Conservation (phyloP, 2,797 vertebrate genomes). For the Crossoptilon crossoptilon region DNA sequence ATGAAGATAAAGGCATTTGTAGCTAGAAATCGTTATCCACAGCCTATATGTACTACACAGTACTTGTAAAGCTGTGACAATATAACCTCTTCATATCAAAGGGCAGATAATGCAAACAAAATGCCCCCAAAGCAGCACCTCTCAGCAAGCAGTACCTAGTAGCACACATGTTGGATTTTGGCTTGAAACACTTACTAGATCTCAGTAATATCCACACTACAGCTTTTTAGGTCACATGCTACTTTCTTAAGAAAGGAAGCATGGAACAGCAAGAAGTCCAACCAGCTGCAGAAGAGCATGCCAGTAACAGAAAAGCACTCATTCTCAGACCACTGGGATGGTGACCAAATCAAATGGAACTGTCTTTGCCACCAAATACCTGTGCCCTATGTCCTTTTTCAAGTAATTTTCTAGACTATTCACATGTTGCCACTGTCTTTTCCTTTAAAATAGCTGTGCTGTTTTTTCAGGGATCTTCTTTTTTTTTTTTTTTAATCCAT, state of each 20-base stretch:
- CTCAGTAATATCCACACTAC: not conserved
- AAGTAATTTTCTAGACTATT: not conserved
- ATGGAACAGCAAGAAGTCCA: not conserved
- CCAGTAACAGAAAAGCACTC: not conserved
- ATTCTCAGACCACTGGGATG: not conserved
- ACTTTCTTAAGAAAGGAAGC: not conserved
- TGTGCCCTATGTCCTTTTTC: not conserved
- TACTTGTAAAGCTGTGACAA: not conserved
- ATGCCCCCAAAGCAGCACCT: not conserved
- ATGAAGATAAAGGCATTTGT: not conserved
- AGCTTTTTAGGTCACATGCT: not conserved
- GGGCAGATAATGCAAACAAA: not conserved
- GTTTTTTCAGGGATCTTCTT: not conserved
- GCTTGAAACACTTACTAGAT: not conserved
- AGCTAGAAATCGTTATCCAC: not conserved
- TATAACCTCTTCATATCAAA: not conserved
- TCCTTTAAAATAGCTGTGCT: not conserved
- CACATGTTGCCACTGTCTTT: not conserved
- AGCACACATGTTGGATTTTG: not conserved
- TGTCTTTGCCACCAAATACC: not conserved
- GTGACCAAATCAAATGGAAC: not conserved
- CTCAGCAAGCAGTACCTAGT: not conserved
- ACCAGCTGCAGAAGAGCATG: not conserved
- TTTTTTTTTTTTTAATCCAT: not conserved
- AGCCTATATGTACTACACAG: not conserved